Evolutionary conservation across 2,797 vertebrate genomes (phyloP).

Genomic region (Propithecus deckenii): DNA sequence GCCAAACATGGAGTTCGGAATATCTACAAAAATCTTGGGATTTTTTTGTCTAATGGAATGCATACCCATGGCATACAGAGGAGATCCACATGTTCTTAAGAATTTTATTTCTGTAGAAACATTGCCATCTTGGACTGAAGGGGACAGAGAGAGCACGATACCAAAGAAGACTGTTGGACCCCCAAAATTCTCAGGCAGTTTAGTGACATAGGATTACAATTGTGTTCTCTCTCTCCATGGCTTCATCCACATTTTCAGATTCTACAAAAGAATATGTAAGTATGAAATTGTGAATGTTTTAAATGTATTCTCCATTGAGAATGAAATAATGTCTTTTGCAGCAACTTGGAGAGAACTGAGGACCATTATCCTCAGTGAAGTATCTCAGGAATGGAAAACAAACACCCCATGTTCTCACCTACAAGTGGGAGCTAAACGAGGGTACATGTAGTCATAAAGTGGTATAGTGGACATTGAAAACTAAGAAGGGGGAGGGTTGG

Average conservation of each 20-base stretch:
- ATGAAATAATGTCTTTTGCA: no score
- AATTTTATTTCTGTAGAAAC: not conserved
- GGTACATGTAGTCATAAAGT: no score
- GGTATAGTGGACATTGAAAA: not conserved
- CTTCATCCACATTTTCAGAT: not conserved
- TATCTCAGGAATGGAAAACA: no score
- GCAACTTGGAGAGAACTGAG: no score
- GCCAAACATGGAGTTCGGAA: not conserved
- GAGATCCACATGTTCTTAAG: not conserved
- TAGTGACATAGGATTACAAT: not conserved
- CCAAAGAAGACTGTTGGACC: not conserved
- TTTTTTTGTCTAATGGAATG: not conserved
- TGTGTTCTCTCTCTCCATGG: not conserved
- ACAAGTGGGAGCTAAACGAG: no score
- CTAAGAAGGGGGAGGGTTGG: not conserved
- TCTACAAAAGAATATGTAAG: not conserved
- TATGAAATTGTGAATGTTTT: not conserved
- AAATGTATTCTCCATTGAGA: not conserved
- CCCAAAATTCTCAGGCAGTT: not conserved
- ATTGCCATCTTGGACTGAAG: not conserved
- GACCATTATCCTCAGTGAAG: no score
- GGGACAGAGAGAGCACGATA: not conserved
- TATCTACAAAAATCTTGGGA: no score
- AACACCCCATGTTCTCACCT: no score
- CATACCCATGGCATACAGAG: not conserved